phyloP scores from a whole-genome alignment of 2,888 invertebrate species.

The Chloroclysta siterata region DNA sequence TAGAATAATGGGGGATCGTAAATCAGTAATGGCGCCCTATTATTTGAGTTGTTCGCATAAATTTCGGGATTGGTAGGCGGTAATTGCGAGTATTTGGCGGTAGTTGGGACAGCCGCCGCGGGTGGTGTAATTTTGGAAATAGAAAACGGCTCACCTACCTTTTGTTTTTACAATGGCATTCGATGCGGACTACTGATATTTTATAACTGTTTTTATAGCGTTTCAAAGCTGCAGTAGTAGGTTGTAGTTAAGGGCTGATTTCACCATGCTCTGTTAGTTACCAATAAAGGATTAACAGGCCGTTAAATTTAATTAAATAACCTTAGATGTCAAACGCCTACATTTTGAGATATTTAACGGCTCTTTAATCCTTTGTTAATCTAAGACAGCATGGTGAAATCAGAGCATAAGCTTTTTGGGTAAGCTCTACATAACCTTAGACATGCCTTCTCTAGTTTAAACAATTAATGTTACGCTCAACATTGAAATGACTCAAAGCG shows the following conservation, averaged over 20 bases:
- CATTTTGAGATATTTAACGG: too few relatives aligned
- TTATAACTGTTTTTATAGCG: constrained; percentile 4
- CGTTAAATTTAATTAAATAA: too few relatives aligned
- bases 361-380: too few relatives aligned
- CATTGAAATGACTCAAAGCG: too few relatives aligned
- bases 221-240: neutral
- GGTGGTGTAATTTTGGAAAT: constrained; percentile 57
- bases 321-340: too few relatives aligned
- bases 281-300: too few relatives aligned
- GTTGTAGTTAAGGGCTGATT: too few relatives aligned
- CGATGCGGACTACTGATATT: constrained; percentile 19
- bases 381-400: too few relatives aligned
- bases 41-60: constrained; percentile 76
- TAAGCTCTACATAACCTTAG: neutral
- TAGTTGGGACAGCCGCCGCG: constrained; percentile 60
- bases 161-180: constrained; percentile 20
- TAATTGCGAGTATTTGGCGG: constrained; percentile 57
- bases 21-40: constrained; percentile 81
- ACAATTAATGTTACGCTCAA: too few relatives aligned
- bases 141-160: constrained; percentile 32
- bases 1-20: constrained; percentile 72
- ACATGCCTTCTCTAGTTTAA: too few relatives aligned
- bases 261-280: too few relatives aligned
- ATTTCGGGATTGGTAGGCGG: constrained; percentile 58
- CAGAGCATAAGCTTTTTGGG: neutral